Conservation (phyloP, 1,140 invertebrate genomes). For the Heterodera carotae region DNA sequence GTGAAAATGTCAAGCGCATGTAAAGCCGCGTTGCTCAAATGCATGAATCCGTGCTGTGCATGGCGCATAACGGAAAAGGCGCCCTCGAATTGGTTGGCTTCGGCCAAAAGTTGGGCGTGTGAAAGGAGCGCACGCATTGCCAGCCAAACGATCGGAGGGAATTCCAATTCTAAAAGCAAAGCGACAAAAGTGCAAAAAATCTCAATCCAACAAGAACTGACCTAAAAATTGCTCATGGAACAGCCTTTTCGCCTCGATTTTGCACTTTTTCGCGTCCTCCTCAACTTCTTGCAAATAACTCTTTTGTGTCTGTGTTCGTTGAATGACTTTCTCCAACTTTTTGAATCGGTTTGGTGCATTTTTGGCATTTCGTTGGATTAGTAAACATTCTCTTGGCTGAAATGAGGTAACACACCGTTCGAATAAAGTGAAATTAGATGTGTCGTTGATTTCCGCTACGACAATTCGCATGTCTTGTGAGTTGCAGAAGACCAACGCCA, state of each 20-base stretch:
- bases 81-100: constrained; percentile 33
- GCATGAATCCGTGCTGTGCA: constrained; percentile 33
- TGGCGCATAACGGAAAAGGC: constrained; percentile 37
- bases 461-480: constrained; percentile 36
- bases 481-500: constrained; percentile 37
- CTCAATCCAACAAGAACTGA: neutral
- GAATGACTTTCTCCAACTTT: constrained; percentile 28
- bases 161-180: constrained; percentile 21
- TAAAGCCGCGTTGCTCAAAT: constrained; percentile 28
- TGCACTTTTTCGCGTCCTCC: constrained; percentile 4
- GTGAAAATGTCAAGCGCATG: constrained; percentile 40
- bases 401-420: constrained; percentile 43
- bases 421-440: constrained; percentile 34
- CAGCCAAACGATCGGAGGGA: constrained; percentile 4
- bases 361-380: constrained; percentile 29
- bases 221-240: neutral
- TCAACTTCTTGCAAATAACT: constrained; percentile 4
- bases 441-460: constrained; percentile 34
- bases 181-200: neutral
- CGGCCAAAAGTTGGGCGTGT: constrained; percentile 27
- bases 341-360: constrained; percentile 26
- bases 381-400: constrained; percentile 35
- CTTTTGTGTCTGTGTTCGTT: constrained; percentile 22
- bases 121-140: constrained; percentile 20
- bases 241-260: neutral